Evolutionary conservation across 2,888 invertebrate species (phyloP), one percentile per base, ranked within the genome.

Genomic region (Sarcophaga caerulescens): DNA sequence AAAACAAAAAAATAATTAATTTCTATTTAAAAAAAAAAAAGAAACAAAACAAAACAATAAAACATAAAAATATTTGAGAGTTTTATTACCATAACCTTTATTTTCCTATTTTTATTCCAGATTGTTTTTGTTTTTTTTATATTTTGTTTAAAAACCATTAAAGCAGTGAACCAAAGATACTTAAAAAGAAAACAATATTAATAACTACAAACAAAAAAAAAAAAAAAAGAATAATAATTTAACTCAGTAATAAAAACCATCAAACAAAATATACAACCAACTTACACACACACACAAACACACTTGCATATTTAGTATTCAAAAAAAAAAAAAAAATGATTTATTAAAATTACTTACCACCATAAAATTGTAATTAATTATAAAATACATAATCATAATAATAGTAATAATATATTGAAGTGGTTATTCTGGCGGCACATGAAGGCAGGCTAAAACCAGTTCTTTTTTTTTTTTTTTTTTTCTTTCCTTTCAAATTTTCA

Each of bases 111-210:
- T 23, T 52, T 21, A 71, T 83, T 59, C 68, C 35, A 35, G 19
- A 52, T n/a, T 14, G 1, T 10, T 47, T 45, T 47, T 70, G 19
- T 70, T 70, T 44, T 19, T 59, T 17, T 74, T n/a, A 25, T 63
- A 66, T 45, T 59, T 69, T 74, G 35, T 35, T 35, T 35, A 35
- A 35, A 2, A 35, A 35, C 35, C 35, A 35, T 78, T 78, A 85
- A 77, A 86, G 81, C 85, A 86, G 84, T 74, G 76, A 81, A 84
- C 85, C 85, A 86, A 86, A 86, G 85, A 86, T 77, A 86, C 77
- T 84, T 80, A 84, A 79, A 84, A 82, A 25, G 35, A 25, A 63
- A 75, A 69, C n/a, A 45, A 63, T n/a, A 57, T 21, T 35, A 52
- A 14, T 6, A 57, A 21, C 19, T 62, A 8, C 0, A 60, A 47